Percentiles rank a stretch among this genome's conserved stretches.
phyloP scores from a whole-genome alignment of 2,113 vertebrate genomes.

The Equus quagga region DNA sequence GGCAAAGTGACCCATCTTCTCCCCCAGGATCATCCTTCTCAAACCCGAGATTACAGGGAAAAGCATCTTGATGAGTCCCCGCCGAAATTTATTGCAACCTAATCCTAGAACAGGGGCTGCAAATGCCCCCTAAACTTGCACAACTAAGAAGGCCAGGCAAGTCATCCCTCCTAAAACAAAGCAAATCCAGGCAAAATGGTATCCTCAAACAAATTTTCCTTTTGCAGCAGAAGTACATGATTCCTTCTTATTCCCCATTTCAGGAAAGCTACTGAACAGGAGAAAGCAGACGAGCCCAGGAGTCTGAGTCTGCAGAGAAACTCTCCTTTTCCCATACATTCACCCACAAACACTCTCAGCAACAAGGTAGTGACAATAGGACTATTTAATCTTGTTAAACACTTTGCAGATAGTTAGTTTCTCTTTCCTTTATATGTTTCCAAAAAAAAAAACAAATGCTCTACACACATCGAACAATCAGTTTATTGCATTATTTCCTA shows the following conservation, averaged over 20 bases:
- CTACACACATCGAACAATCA: background rate
- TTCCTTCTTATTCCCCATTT: background rate
- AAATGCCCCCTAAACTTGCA: background rate
- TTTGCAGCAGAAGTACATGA: background rate
- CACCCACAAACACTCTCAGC: background rate
- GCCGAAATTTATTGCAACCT: background rate
- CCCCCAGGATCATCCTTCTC: background rate
- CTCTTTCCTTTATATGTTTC: background rate
- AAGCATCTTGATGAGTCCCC: background rate
- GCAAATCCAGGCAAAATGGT: background rate
- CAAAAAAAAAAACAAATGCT: constrained; percentile 7
- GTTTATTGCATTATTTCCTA: constrained; percentile 1
- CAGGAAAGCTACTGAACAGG: background rate
- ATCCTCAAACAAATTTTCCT: background rate
- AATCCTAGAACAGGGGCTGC: background rate
- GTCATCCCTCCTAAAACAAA: background rate
- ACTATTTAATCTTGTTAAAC: background rate
- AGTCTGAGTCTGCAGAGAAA: background rate
- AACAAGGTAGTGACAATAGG: background rate
- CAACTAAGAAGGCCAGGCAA: background rate
- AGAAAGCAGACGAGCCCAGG: background rate
- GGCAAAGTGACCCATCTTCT: background rate
- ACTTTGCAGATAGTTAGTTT: constrained; percentile 25
- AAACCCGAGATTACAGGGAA: background rate
- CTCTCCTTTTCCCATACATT: background rate